Evolutionary conservation across 2,113 vertebrate species (phyloP), one percentile per base, ranked within the genome.

Genomic region (Hydropotes inermis): DNA sequence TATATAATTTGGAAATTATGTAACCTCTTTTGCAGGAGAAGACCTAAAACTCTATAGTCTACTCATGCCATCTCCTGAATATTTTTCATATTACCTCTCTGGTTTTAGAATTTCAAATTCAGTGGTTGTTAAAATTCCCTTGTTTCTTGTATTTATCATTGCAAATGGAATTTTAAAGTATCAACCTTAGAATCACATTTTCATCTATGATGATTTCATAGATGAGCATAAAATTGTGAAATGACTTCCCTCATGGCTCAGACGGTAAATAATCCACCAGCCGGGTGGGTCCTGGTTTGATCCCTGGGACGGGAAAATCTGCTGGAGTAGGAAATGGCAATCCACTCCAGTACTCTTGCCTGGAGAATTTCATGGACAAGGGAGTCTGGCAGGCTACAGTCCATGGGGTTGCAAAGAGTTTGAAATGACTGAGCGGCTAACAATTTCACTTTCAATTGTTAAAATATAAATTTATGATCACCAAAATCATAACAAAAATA

Each of bases 91-190:
- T 85, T 76, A 57, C 12, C 14, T 55, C 3, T 55, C 19, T 89
- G 6, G 25, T n/a, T n/a, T 82, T 94, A 33, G 28, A 83, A 81
- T 90, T 98, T 78, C 39, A 90, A n/a, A 14, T 87, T 87, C 17
- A 82, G 4, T 33, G 83, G 54, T 85, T 76, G 2, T 45, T 96
- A 78, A 93, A 93, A 89, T 50, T 58, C 10, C 1, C 15, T 87
- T 47, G 0, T 12, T 70, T 87, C 3, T 87, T 87, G 1, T 91
- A 6, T 54, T 96, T 96, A 64, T 89, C 25, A 39, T 86, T 79
- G 33, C 79, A 55, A 64, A 47, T 88, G 16, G 10, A 67, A 39
- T 30, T 89, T 91, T 92, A 95, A 76, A 67, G 47, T 64, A 78
- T 54, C 11, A 90, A 78, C 17, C 21, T 58, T 83, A 52, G 52